These are phyloP conservation scores for Apodemus agrarius DNA, from an alignment of 2,797 vertebrate genomes.

Conservation along the genomic window DNA sequence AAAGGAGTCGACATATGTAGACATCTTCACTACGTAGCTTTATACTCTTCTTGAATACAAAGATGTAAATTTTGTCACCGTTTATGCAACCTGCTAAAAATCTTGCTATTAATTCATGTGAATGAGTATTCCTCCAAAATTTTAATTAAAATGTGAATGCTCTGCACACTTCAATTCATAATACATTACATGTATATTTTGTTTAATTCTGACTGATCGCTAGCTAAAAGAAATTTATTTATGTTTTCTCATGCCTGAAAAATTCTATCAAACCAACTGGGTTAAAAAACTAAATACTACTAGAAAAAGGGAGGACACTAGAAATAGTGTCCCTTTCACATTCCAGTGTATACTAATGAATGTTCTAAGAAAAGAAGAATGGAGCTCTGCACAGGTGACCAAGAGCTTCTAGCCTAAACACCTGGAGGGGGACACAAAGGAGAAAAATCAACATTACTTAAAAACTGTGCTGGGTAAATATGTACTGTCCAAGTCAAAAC, in stretches of 20 bases:
- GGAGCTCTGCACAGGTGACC: not conserved
- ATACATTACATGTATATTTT: conserved; percentile 68
- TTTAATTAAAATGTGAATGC: conserved; percentile 86
- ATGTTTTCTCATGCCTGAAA: conserved; percentile 69
- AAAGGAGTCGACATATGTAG: conserved; percentile 88
- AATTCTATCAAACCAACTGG: conserved; percentile 34
- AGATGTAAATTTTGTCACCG: conserved; percentile 86
- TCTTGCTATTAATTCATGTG: conserved; percentile 85
- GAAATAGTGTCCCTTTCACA: conserved; percentile 52
- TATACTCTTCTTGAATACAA: conserved; percentile 85
- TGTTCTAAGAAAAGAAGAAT: not conserved
- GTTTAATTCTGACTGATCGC: conserved; percentile 74
- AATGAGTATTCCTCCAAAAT: conserved; percentile 85
- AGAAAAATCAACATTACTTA: conserved; percentile 2
- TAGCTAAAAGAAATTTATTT: conserved; percentile 57
- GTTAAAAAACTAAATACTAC: conserved; percentile 59
- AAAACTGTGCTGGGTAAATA: not conserved
- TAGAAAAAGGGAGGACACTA: too few species aligned
- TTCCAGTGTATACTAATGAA: not conserved
- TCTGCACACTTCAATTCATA: conserved; percentile 82
- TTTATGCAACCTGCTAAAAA: conserved; percentile 86
- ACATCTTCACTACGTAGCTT: conserved; percentile 86
- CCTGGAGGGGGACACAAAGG: not conserved
- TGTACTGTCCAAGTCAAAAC: not conserved
- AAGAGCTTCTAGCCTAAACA: not conserved